Evolutionary conservation across 2,113 vertebrate species (phyloP), one percentile per base, ranked within the genome.

Genomic region (Vireo altiloquus): DNA sequence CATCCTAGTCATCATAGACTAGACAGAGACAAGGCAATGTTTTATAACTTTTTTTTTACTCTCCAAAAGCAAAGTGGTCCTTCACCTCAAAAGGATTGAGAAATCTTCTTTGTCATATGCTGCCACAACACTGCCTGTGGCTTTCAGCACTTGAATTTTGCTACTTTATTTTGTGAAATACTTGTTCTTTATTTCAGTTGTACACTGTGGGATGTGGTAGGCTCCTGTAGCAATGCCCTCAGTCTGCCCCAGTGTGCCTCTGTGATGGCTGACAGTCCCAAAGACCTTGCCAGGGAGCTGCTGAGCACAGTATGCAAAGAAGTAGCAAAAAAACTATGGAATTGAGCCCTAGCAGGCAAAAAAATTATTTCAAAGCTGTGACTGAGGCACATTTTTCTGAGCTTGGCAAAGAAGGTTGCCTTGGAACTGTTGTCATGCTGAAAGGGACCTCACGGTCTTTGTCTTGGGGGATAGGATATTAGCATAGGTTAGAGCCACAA

Each of bases 361-460:
- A 56, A 31, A 10, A 4, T 6, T 3, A 25, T 49, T 92, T 87
- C 39, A 18, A 21, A 53, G 39, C 40, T 88, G 53, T 31, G 44
- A 39, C 54, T 54, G 28, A 85, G 44, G 59, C 15, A 68, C 2
- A 10, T 39, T 85, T 86, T 94, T 80, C 27, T 65, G 25, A 81
- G 63, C 46, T 40, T 82, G 63, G 40, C 35, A 42, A 57, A 86
- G 57, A 42, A 16, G 9, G 7, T n/a, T 82, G 24, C n/a, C 46
- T 72, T 2, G 4, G 17, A 82, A 33, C 39, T 12, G 4, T n/a
- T 5, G 0, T 65, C 2, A 0, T 52, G 30, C 54, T 69, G 33
- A 46, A 76, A 46, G 25, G 31, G 39, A 76, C 4, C 23, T 9
- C 10, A 3, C 30, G 11, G 7, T 81, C 33, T 70, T 83, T 53